Conservation (phyloP, 2,888 invertebrate species). For the Lucinisca nassula region DNA sequence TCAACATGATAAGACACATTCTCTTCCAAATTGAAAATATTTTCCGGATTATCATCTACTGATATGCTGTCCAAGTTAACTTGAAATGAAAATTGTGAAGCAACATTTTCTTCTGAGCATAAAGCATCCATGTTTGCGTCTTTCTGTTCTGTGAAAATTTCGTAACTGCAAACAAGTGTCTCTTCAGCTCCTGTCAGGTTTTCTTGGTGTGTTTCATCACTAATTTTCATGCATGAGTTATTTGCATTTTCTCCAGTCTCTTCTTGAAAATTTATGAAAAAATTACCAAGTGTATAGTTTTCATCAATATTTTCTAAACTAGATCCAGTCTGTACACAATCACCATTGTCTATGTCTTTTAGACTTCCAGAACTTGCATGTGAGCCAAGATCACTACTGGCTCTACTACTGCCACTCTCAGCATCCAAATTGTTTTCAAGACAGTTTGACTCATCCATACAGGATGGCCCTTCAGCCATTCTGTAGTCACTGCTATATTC, state of each 20-base stretch:
- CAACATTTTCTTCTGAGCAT: not conserved
- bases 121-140: too few species aligned
- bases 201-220: not conserved
- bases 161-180: not conserved
- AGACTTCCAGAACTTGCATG: not conserved
- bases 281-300: not conserved
- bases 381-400: not conserved
- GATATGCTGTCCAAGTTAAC: not conserved
- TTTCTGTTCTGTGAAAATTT: not conserved
- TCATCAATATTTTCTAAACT: not conserved
- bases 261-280: not conserved
- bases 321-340: not conserved
- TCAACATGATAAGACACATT: not conserved
- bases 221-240: too few species aligned
- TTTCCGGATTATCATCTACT: not conserved
- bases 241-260: not conserved
- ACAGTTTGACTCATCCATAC: not conserved
- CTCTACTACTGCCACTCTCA: not conserved
- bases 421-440: not conserved
- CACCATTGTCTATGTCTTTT: not conserved
- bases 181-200: too few species aligned
- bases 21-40: not conserved
- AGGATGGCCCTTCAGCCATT: constrained; percentile 60
- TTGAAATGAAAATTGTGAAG: not conserved
- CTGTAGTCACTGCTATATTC: constrained; percentile 76